Base-by-base conservation (phyloP, 35 echinoderm and acorn worm genomes). In the Ophioderma brevispina region DNA sequence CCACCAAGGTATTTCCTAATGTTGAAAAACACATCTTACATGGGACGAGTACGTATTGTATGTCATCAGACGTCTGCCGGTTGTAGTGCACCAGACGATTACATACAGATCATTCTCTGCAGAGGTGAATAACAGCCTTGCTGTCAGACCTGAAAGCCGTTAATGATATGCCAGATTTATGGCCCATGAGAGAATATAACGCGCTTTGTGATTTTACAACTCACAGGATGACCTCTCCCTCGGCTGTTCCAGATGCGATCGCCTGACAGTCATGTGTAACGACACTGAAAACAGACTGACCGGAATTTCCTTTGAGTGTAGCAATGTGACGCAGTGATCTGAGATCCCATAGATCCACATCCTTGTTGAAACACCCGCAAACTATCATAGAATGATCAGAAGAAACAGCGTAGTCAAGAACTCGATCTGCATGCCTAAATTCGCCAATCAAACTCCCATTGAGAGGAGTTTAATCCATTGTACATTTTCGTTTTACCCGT, bases 161-260 rank as follows among this genome's bases (percentile, higher is more conserved):
- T 8, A 11, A 14, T 34, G 31, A 36, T 23, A 85, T 59, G 5
- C 70, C 55, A 15, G 83, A 85, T 36, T 85, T 55, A 33, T 85
- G 43, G 1, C 49, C 83, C 52, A 14, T 63, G 0, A 85, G 33
- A 36, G 83, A 63, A 85, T 85, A 55, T 55, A 64, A 35, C n/a
- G 39, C 21, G 0, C 30, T 35, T 37, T 70, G 13, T 23, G 83
- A 64, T 70, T 85, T 32, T 52, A 64, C 55, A 36, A 36, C 36
- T 55, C 83, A 85, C 33, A 85, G 35, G n/a, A 85, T 64, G 32
- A 64, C 52, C 33, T 85, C 83, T 33, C 83, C 83, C 28, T 59
- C 83, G 18, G 33, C 35, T 52, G 83, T 55, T 59, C 83, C 83
- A n/a, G 83, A 85, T 85, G 83, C 83, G 1, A 37, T 35, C 0